Percentiles rank a stretch among this genome's conserved stretches.
Evolutionary conservation across 2,113 vertebrate genomes (phyloP).

Genomic region (Alces alces): DNA sequence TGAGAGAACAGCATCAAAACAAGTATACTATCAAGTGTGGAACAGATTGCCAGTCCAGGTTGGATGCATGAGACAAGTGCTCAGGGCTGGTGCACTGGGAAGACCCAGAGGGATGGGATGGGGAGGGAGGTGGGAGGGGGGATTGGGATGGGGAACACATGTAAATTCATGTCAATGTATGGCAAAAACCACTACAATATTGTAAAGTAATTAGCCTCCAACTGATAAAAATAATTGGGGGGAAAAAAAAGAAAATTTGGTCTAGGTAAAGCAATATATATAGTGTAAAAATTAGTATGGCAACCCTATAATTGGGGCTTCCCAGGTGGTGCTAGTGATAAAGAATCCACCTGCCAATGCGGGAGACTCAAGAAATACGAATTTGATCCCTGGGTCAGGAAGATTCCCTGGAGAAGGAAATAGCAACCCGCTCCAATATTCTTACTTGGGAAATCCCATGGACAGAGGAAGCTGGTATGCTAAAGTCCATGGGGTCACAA

Average conservation of each 20-base stretch:
- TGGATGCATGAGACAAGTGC: too few relatives aligned
- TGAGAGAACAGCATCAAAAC: too few relatives aligned
- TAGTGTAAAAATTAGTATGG: background rate
- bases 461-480: background rate
- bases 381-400: background rate
- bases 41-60: too few relatives aligned
- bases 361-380: background rate
- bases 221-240: too few relatives aligned
- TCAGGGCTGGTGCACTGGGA: too few relatives aligned
- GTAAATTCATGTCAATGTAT: too few relatives aligned
- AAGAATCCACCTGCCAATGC: background rate
- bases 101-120: too few relatives aligned
- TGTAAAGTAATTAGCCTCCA: too few relatives aligned
- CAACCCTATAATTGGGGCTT: background rate
- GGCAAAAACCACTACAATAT: too few relatives aligned
- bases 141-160: too few relatives aligned
- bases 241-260: background rate
- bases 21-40: too few relatives aligned
- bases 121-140: too few relatives aligned
- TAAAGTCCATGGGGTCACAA: background rate
- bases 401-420: background rate
- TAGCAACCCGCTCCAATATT: accelerated
- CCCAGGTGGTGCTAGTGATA: background rate
- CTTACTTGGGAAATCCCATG: background rate
- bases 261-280: background rate